Conservation (phyloP, 2,113 vertebrate species). For the Jacana jacana region DNA sequence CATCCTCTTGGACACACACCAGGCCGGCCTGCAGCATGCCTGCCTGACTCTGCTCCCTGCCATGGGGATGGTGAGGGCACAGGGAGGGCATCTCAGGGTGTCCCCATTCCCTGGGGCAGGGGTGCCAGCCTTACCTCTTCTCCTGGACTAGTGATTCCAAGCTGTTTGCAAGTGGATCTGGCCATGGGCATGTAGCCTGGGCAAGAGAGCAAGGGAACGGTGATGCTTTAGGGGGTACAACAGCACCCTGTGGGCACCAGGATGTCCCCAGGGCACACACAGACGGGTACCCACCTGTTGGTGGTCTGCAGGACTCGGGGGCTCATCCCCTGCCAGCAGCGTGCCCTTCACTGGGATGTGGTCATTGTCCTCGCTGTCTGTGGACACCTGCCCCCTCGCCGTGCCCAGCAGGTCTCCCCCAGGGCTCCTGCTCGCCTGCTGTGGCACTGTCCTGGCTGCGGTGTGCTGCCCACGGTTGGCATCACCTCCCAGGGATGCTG, state of each 20-base stretch:
- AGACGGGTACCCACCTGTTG: not conserved
- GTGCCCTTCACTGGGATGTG: not conserved
- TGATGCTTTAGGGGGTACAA: fast-evolving
- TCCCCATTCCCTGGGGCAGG: no score
- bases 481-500: not conserved
- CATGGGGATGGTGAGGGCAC: fast-evolving
- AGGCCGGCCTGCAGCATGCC: no score
- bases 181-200: fast-evolving
- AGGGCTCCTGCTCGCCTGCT: no score
- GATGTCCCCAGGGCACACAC: no score
- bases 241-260: fast-evolving
- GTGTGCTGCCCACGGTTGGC: fast-evolving
- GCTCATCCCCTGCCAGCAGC: not conserved
- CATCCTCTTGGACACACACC: fast-evolving
- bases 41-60: not conserved
- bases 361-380: not conserved
- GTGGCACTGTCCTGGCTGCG: fast-evolving
- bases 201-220: not conserved
- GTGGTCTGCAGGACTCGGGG: not conserved
- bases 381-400: fast-evolving
- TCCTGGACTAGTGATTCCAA: not conserved
- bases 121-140: not conserved
- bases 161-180: not conserved
- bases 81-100: no score
- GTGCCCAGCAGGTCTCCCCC: not conserved